Percentiles rank a stretch among this genome's conserved stretches.
Evolutionary conservation across 2,113 vertebrate genomes (phyloP).

Genomic region (Zosterops pallidus): DNA sequence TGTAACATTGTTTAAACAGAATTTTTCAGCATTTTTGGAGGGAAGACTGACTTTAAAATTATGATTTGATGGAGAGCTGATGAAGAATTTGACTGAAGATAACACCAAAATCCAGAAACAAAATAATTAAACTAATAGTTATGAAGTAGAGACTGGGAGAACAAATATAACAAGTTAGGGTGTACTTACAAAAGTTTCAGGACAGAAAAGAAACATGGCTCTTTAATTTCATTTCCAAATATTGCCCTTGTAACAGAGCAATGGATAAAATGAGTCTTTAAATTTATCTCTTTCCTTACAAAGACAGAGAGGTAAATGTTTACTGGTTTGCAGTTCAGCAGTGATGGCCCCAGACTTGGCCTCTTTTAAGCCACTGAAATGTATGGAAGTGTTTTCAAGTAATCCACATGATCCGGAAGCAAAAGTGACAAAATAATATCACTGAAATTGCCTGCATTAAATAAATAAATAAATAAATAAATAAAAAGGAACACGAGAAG

Average conservation of each 20-base stretch:
- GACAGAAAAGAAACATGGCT: not conserved
- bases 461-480: not conserved
- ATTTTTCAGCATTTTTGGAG: not conserved
- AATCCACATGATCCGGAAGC: not conserved
- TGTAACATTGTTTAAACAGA: not conserved
- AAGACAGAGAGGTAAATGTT: not conserved
- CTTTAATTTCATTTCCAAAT: not conserved
- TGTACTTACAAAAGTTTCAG: not conserved
- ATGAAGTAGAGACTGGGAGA: not conserved
- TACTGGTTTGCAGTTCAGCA: not conserved
- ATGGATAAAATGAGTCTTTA: not conserved
- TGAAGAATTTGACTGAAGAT: not conserved
- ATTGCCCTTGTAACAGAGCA: not conserved
- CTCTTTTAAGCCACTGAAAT: not conserved
- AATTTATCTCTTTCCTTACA: not conserved
- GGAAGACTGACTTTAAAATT: not conserved
- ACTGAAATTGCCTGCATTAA: not conserved
- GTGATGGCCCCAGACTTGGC: not conserved
- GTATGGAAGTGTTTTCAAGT: not conserved
- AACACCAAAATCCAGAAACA: not conserved
- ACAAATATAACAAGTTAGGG: not conserved
- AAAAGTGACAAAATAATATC: not conserved
- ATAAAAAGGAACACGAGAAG: not conserved
- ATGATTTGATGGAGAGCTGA: not conserved
- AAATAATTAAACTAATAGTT: conserved; percentile 3